Evolutionary conservation across 2,888 invertebrate genomes (phyloP).

Genomic region (Acrobasis consociella): DNA sequence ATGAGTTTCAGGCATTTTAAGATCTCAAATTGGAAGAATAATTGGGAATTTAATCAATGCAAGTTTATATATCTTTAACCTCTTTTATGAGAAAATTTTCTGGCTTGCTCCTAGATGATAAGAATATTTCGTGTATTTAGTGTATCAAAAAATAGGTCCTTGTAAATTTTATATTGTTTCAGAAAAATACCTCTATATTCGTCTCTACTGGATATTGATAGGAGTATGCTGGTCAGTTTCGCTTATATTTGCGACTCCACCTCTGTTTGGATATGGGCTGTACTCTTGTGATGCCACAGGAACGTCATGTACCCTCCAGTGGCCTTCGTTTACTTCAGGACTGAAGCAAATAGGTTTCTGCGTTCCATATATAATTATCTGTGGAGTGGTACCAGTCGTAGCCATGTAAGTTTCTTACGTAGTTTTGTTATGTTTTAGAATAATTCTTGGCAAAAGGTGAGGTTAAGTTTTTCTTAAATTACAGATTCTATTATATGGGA

Average conservation of each 20-base stretch:
- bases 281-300: constrained; percentile 79
- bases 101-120: too few species aligned
- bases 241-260: constrained; percentile 69
- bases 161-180: constrained; percentile 38
- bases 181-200: constrained; percentile 69
- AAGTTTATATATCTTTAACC: too few species aligned
- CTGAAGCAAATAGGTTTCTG: constrained; percentile 71
- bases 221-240: constrained; percentile 71
- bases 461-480: constrained; percentile 30
- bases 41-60: too few species aligned
- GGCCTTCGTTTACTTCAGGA: constrained; percentile 66
- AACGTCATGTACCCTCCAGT: constrained; percentile 71
- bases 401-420: constrained; percentile 66
- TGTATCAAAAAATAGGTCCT: too few species aligned
- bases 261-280: constrained; percentile 74
- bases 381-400: constrained; percentile 68
- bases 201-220: constrained; percentile 69
- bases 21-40: too few species aligned
- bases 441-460: not conserved
- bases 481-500: constrained; percentile 74
- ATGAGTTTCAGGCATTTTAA: too few species aligned
- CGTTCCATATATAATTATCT: constrained; percentile 67
- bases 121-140: too few species aligned
- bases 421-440: constrained; percentile 3
- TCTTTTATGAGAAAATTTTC: too few species aligned